Percentiles rank a stretch among this genome's conserved stretches.
Evolutionary conservation across 2,113 vertebrate genomes (phyloP).

Genomic region (Colinus virginianus): DNA sequence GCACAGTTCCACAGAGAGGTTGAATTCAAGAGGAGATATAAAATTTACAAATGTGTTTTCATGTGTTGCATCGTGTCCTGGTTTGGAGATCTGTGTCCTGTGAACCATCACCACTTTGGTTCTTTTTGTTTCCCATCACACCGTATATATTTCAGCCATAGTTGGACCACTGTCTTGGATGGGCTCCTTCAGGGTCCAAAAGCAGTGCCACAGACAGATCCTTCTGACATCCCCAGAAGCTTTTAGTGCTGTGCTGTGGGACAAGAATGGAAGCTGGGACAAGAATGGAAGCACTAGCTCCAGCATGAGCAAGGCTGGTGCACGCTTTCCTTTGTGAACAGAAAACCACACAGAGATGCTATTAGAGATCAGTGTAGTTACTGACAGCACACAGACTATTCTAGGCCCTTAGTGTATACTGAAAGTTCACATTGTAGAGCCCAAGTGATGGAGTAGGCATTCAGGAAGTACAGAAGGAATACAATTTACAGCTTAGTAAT

Average conservation of each 20-base stretch:
- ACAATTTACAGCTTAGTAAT: background rate
- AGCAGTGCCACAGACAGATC: background rate
- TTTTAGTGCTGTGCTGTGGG: background rate
- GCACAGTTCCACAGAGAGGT: background rate
- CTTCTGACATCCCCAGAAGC: background rate
- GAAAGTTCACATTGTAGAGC: background rate
- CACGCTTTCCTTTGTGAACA: background rate
- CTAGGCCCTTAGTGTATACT: background rate
- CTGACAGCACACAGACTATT: background rate
- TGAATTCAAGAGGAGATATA: background rate
- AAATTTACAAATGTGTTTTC: background rate
- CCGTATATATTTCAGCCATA: fast-evolving
- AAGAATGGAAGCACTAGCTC: background rate
- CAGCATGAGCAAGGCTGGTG: background rate
- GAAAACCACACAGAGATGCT: background rate
- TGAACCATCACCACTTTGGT: background rate
- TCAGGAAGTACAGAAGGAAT: background rate
- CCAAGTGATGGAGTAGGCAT: background rate
- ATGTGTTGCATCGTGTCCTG: background rate
- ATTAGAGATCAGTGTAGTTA: background rate
- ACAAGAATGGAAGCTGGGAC: background rate
- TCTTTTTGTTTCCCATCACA: background rate
- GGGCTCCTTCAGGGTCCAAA: background rate
- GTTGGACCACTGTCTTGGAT: background rate
- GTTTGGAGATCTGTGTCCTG: background rate